Evolutionary conservation across 2,113 vertebrate genomes (phyloP).

Genomic region (Nothobranchius kuhntae): DNA sequence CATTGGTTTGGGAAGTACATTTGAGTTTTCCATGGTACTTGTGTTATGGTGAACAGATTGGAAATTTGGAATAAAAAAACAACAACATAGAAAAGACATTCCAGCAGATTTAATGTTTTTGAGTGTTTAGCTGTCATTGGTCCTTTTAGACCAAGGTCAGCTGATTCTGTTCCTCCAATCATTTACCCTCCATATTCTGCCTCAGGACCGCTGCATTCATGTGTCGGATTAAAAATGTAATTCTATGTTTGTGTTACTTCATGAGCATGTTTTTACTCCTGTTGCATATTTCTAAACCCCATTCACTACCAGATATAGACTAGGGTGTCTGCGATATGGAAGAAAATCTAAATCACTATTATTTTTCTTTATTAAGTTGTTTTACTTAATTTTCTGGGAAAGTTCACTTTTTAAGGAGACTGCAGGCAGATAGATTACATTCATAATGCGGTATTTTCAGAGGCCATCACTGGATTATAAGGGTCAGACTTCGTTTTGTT

Average conservation of each 20-base stretch:
- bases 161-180: neutral
- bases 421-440: too few relatives aligned
- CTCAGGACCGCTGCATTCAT: neutral
- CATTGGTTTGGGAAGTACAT: slow-evolving; percentile 64
- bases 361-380: too few relatives aligned
- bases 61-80: slow-evolving; percentile 5
- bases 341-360: too few relatives aligned
- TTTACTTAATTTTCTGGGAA: too few relatives aligned
- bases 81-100: neutral
- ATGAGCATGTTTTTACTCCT: neutral
- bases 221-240: neutral
- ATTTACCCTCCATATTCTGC: neutral
- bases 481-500: too few relatives aligned
- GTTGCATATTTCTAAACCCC: neutral
- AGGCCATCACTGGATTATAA: too few relatives aligned
- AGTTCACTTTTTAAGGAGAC: too few relatives aligned
- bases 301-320: neutral
- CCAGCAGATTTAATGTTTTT: neutral
- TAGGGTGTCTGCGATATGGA: too few relatives aligned
- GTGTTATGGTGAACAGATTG: neutral
- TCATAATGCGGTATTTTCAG: too few relatives aligned
- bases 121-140: neutral
- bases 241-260: too few relatives aligned
- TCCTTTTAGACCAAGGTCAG: slow-evolving; percentile 12
- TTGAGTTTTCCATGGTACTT: slow-evolving; percentile 45